Conservation (phyloP, 2,797 vertebrate genomes). For the Philypnodon macrostomus region DNA sequence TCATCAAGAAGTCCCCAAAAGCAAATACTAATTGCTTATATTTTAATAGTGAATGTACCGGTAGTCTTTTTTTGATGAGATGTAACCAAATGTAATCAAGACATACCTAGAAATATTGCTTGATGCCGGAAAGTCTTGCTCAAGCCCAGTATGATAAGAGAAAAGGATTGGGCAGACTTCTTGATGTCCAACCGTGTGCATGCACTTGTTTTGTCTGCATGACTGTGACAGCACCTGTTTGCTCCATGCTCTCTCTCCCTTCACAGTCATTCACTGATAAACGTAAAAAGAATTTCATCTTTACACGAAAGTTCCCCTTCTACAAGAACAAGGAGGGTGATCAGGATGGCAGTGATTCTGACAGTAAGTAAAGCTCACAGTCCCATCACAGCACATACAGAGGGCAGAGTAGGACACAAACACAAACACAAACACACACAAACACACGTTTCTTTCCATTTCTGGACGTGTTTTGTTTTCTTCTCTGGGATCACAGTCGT, state of each 20-base stretch:
- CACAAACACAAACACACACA: slow-evolving; percentile 55
- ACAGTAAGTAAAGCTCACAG: slow-evolving; percentile 89
- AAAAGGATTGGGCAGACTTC: slow-evolving; percentile 52
- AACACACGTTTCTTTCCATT: slow-evolving; percentile 67
- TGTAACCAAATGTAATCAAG: no score
- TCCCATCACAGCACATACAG: slow-evolving; percentile 24
- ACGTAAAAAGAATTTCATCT: slow-evolving; percentile 99
- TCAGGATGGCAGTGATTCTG: slow-evolving; percentile 94
- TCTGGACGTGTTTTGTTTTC: slow-evolving; percentile 59
- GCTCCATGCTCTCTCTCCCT: slow-evolving; percentile 94
- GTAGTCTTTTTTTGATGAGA: no score
- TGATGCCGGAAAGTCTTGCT: not conserved
- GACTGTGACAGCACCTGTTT: slow-evolving; percentile 93
- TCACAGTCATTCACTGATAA: slow-evolving; percentile 99
- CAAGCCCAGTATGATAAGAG: not conserved
- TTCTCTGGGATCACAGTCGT: slow-evolving; percentile 17
- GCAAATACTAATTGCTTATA: no score
- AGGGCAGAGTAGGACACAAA: slow-evolving; percentile 35
- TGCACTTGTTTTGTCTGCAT: slow-evolving; percentile 92
- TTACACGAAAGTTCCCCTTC: slow-evolving; percentile 99
- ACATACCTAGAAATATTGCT: no score
- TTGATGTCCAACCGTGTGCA: slow-evolving; percentile 83
- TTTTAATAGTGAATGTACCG: no score
- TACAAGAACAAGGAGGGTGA: slow-evolving; percentile 99
- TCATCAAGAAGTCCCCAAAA: slow-evolving; percentile 78